Percentiles rank a stretch among this genome's conserved stretches.
These are phyloP conservation scores for Dicyrtoma fusca DNA, from an alignment of 2,888 invertebrate genomes.

Conservation along the genomic window DNA sequence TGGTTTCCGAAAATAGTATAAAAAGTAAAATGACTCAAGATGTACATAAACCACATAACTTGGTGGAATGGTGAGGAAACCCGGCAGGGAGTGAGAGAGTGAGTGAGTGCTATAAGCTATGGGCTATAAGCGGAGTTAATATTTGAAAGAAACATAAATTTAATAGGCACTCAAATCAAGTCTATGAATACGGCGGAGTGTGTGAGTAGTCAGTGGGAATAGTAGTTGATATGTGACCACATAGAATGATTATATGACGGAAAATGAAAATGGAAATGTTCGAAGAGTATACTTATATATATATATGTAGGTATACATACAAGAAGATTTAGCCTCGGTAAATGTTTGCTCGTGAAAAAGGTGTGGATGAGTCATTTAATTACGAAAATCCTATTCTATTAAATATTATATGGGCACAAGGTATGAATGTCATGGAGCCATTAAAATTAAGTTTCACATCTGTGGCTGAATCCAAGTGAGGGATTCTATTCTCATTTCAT, in stretches of 20 bases:
- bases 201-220: not conserved
- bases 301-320: not conserved
- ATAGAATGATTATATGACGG: not conserved
- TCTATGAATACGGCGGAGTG: not conserved
- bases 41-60: too few relatives aligned
- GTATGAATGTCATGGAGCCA: not conserved
- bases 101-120: not conserved
- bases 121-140: conserved; percentile 4
- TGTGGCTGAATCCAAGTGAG: conserved; percentile 8
- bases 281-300: not conserved
- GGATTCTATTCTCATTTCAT: conserved; percentile 9
- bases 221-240: not conserved
- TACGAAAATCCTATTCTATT: conserved; percentile 8
- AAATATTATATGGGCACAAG: conserved; percentile 12
- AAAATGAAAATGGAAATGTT: not conserved
- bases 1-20: too few relatives aligned
- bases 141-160: conserved; percentile 8
- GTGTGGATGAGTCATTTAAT: conserved; percentile 13
- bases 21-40: too few relatives aligned
- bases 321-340: not conserved
- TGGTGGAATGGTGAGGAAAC: too few relatives aligned
- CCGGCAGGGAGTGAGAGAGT: too few relatives aligned
- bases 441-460: conserved; percentile 29
- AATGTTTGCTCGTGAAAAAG: conserved; percentile 1
- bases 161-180: conserved; percentile 16